These are phyloP conservation scores for Saguinus midas DNA, from an alignment of 2,113 vertebrate species.

Conservation along the genomic window DNA sequence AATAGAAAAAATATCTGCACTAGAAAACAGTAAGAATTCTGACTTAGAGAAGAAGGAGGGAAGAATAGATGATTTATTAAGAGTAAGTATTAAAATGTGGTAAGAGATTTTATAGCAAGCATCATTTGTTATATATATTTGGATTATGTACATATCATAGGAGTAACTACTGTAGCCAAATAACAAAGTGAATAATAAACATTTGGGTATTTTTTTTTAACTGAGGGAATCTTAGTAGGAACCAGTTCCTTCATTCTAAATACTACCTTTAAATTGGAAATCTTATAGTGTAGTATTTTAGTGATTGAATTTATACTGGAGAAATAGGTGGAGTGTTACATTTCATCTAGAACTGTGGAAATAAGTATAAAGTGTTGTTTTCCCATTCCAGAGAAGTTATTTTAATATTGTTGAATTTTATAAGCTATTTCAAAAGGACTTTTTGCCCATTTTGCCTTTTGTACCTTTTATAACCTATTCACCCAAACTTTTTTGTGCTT, in stretches of 20 bases:
- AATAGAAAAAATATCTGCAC: slow-evolving; percentile 97
- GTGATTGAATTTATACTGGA: slow-evolving; percentile 21
- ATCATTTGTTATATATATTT: not conserved
- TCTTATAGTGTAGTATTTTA: not conserved
- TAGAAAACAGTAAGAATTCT: slow-evolving; percentile 99
- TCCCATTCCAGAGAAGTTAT: not conserved
- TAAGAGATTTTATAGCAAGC: slow-evolving; percentile 42
- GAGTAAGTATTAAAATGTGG: slow-evolving; percentile 88
- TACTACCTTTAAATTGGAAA: not conserved
- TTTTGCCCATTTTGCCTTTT: not conserved
- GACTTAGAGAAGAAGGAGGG: slow-evolving; percentile 99
- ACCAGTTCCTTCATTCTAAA: not conserved
- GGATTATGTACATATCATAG: not conserved
- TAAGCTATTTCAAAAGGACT: slow-evolving; percentile 8
- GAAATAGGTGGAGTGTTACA: not conserved
- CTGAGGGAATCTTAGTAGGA: slow-evolving; percentile 7
- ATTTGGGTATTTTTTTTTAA: slow-evolving; percentile 45
- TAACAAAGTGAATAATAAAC: slow-evolving; percentile 45
- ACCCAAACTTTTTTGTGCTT: not conserved
- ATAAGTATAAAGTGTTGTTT: slow-evolving; percentile 7
- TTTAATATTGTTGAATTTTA: slow-evolving; percentile 5
- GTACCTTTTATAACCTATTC: not conserved
- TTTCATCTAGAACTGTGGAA: not conserved
- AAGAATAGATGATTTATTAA: slow-evolving; percentile 97
- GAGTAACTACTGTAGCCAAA: slow-evolving; percentile 23